phyloP scores from a whole-genome alignment of 2,797 vertebrate genomes.

The Chelidonichthys spinosus region DNA sequence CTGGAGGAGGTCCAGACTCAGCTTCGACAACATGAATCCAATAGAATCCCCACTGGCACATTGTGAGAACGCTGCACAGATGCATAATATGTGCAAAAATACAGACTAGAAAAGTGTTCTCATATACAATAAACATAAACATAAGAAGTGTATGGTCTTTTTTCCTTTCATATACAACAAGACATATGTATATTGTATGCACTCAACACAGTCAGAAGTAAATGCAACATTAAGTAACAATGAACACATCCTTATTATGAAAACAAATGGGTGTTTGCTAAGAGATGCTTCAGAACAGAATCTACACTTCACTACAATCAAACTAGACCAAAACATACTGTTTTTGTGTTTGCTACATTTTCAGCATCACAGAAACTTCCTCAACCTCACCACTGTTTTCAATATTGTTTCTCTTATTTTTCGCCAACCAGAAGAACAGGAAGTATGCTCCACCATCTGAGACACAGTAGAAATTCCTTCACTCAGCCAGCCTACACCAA shows the following conservation, averaged over 20 bases:
- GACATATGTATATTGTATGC: conserved; percentile 13
- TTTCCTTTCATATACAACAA: conserved; percentile 23
- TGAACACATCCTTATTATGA: conserved; percentile 48
- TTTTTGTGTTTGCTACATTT: background rate
- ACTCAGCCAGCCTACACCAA: conserved; percentile 67
- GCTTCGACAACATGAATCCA: conserved; percentile 66
- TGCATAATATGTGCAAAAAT: conserved; percentile 5
- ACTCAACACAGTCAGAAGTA: conserved; percentile 36
- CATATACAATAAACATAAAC: background rate
- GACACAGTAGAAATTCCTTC: conserved; percentile 78
- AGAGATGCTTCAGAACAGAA: conserved; percentile 80
- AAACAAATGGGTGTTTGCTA: conserved; percentile 76
- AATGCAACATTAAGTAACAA: conserved; percentile 41
- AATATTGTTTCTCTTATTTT: conserved; percentile 69
- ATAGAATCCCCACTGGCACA: conserved; percentile 10
- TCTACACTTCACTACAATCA: too few relatives aligned
- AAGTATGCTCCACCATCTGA: conserved; percentile 72
- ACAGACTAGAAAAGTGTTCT: background rate
- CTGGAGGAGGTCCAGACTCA: conserved; percentile 80
- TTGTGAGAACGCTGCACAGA: conserved; percentile 30
- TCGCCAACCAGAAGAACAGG: conserved; percentile 76
- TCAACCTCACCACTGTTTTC: background rate
- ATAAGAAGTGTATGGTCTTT: background rate
- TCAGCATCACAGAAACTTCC: background rate
- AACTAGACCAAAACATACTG: background rate